Base-by-base conservation (phyloP, 2,797 vertebrate species). In the Channallabes apus region DNA sequence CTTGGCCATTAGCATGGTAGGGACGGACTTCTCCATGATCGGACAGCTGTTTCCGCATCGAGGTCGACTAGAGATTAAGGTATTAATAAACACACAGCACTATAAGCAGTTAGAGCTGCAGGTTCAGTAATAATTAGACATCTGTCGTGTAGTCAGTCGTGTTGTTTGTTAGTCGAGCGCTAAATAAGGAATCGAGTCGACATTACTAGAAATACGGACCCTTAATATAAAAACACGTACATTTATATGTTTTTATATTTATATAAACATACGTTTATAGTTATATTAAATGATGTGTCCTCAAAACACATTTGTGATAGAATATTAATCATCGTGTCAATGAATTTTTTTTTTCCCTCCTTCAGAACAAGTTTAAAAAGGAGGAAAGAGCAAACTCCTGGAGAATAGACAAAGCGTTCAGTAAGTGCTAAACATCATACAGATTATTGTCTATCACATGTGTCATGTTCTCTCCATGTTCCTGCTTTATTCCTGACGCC, bases 341-440 rank as follows among this genome's bases (percentile, higher is more conserved):
- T n/a, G n/a, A n/a, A 51, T 56, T 20, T 6, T 6, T 32, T 41
- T 41, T 86, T 81, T 92, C 91, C 1, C 80, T 86, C 12, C 90
- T 91, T 88, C 92, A 99, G 98, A 99, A 99, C 94, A 99, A 99
- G 93, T 99, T 99, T 93, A 99, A 99, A 92, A 98, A 96, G 87
- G 98, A 99, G 87, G 98, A 99, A 90, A 94, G 96, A 88, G 82
- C 89, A 72, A 99, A 99, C 90, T 92, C 96, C 62, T 99, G 98
- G 98, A 96, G 98, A 93, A 95, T 99, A 90, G 98, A 99, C 91
- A 99, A 99, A 94, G 98, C 98, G 82, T 99, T 99, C 90, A 96
- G 98, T 99, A 94, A 96, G 98, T 84, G n/a, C 4, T 46, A 24
- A 80, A 6, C 4, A 61, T 5, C 24, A 27, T 27, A 18, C n/a